Base-by-base conservation (phyloP, 2,797 vertebrate species). In the Sebastes paucispinis region DNA sequence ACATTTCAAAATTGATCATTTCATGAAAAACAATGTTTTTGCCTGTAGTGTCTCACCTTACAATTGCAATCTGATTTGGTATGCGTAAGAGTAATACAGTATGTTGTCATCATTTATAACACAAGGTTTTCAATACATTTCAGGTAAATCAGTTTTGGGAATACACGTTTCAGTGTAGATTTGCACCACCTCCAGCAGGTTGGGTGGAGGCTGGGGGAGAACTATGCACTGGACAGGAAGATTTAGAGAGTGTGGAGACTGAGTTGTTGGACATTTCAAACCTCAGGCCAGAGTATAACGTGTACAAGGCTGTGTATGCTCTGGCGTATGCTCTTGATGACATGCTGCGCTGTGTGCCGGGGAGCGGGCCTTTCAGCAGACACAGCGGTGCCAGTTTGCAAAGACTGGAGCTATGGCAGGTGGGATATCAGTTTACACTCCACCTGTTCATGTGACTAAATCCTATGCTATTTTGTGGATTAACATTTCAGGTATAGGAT, bases 321-420 rank as follows among this genome's bases (percentile, higher is more conserved):
- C 80, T 95, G 58, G 93, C 92, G 1, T 71, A 94, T 50, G 92
- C 92, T 2, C 81, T 95, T 8, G 73, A 95, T 73, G 76, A 90
- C 8, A 69, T 94, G 50, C 62, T 91, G 65, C 68, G 31, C 2
- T 94, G 93, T 80, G 83, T 84, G 34, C 80, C 90, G 1, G 92
- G 88, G 0, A 88, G 65, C 72, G 92, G 93, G n/a, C 92, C 93
- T 57, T 93, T 94, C 71, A 72, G 7, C 1, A 76, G 78, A 14
- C 24, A 87, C 31, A 88, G 87, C 83, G 92, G 94, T 89, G 92
- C 77, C 1, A 86, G 13, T 66, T 75, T 92, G 68, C 58, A 84
- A 4, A 82, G 22, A n/a, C 31, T 94, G 47, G 89, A 94, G 64
- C 90, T 92, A 39, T 95, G 95, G 95, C 94, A 95, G 94, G 95